A percentile compares a stretch with the other conserved stretches of the same genome.
Conservation (phyloP, 2,888 invertebrate species). For the Monoplex corrugatus region DNA sequence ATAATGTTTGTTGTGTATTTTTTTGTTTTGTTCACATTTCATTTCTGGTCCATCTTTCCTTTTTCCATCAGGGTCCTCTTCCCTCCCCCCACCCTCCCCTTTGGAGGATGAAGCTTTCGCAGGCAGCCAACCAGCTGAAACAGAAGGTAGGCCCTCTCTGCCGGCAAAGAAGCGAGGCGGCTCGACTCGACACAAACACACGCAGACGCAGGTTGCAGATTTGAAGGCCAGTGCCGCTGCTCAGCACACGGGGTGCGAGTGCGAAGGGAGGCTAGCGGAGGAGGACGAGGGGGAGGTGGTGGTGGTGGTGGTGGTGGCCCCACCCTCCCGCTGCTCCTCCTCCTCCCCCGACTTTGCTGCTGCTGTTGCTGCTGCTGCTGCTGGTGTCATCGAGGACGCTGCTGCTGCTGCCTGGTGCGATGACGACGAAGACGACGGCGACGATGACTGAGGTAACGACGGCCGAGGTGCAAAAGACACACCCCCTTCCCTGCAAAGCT, state of each 20-base stretch:
- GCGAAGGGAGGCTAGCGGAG: neutral
- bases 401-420: constrained; percentile 42
- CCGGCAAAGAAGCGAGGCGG: neutral
- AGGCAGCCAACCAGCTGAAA: too few relatives aligned
- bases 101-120: too few relatives aligned
- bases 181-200: too few relatives aligned
- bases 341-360: constrained; percentile 14
- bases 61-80: too few relatives aligned
- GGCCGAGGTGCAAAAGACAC: constrained; percentile 48
- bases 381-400: constrained; percentile 1
- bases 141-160: neutral
- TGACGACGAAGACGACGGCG: constrained; percentile 8
- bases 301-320: neutral
- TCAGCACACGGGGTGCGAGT: neutral
- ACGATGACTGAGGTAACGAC: constrained; percentile 46
- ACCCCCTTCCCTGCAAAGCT: constrained; percentile 30
- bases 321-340: constrained; percentile 24
- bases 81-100: too few relatives aligned
- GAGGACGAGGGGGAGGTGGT: neutral
- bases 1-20: neutral
- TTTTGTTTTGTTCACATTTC: neutral
- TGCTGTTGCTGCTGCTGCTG: constrained; percentile 34
- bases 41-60: neutral
- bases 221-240: neutral
- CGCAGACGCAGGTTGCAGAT: neutral